Conservation (phyloP, 2,113 vertebrate genomes). For the Pteropus alecto region DNA sequence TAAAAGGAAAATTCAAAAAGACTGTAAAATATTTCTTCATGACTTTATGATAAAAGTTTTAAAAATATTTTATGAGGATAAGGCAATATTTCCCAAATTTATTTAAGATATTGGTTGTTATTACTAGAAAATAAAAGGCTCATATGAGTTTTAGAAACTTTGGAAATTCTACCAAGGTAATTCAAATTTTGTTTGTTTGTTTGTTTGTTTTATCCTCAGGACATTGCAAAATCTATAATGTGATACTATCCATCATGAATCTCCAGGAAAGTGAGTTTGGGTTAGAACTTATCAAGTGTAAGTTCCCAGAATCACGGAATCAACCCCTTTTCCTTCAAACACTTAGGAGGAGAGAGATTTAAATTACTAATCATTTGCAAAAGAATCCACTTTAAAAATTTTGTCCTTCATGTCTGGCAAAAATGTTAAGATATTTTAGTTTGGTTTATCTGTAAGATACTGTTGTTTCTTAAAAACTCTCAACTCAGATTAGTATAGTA, state of each 20-base stretch:
- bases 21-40: too few relatives aligned
- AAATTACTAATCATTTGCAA: neutral
- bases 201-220: too few relatives aligned
- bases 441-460: neutral
- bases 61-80: too few relatives aligned
- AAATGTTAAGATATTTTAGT: conserved; percentile 26
- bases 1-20: too few relatives aligned
- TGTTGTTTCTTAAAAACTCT: neutral
- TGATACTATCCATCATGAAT: neutral
- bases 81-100: too few relatives aligned
- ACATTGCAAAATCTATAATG: neutral
- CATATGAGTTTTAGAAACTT: too few relatives aligned
- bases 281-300: neutral
- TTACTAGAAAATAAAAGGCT: too few relatives aligned
- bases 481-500: neutral
- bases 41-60: too few relatives aligned
- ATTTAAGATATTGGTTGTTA: too few relatives aligned
- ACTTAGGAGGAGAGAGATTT: neutral
- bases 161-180: too few relatives aligned
- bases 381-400: neutral
- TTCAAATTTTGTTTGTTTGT: too few relatives aligned
- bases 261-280: neutral
- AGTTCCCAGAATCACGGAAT: neutral
- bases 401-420: neutral
- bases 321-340: neutral